Evolutionary conservation across 2,888 invertebrate species (phyloP), one percentile per base, ranked within the genome.

Genomic region (Chalcis sispes): DNA sequence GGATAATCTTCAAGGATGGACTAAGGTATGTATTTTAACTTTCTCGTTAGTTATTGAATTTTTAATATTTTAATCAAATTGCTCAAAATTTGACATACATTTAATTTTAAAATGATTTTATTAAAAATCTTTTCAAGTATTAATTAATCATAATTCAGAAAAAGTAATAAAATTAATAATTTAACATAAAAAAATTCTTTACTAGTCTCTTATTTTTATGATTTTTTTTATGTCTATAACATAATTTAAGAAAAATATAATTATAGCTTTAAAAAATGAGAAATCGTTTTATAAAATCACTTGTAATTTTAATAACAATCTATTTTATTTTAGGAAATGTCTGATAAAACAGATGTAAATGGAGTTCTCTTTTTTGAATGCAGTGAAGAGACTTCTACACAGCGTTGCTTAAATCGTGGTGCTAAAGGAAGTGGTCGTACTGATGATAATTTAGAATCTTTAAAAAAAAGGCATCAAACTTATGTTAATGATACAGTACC

Each of bases 1-100:
- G 87, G 95, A 99, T 88, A 99, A 99, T 88, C 90, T 99, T 78
- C 94, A 97, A 65, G 99, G 99, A 7, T 99, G 99, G 99, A 92
- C 94, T 50, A 87, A 88, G 81, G 90, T 90, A 79, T 4, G 10
- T 8, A 46, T n/a, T 15, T 7, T 7, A 7, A 36, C 10, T 7
- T 7, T 7, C 10, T 7, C 10, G 10, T 36, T 48, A 20, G 46
- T 46, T 52, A 29, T 48, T 4, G 15, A 2, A 46, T 8, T 46
- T 32, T 40, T 8, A n/a, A n/a, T n/a, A n/a, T n/a, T n/a, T n/a
- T n/a, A n/a, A n/a, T n/a, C n/a, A n/a, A n/a, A n/a, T n/a, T n/a
- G n/a, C n/a, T n/a, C n/a, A 36, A 36, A 8, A 46, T 58, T 20
- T 23, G 29, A 2, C 1, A 18, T 18, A 48, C 20, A 48, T 59